Evolutionary conservation across 2,797 vertebrate genomes (phyloP).

Genomic region (Kryptopterus vitreolus): DNA sequence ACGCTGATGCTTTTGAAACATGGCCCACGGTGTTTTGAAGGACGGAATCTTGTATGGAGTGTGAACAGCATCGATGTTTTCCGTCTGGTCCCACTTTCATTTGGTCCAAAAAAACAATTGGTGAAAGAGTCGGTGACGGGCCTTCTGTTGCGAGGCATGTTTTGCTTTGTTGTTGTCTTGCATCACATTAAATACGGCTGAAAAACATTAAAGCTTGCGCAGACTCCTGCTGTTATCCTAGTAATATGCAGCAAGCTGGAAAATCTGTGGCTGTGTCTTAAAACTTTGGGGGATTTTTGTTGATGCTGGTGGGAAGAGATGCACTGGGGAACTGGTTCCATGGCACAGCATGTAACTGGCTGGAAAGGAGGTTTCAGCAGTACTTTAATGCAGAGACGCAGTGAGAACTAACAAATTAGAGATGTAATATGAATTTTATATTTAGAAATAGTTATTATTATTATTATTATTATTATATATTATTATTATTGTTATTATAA

Average conservation of each 20-base stretch:
- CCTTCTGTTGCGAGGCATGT: constrained; percentile 29
- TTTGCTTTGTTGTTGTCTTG: constrained; percentile 45
- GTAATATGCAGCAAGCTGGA: constrained; percentile 42
- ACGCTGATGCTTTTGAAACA: constrained; percentile 27
- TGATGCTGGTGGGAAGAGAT: constrained; percentile 17
- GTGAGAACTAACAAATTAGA: not conserved
- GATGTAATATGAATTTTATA: too few species aligned
- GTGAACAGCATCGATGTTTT: constrained; percentile 34
- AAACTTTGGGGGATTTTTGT: constrained; percentile 1
- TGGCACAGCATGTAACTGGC: constrained; percentile 30
- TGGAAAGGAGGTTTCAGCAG: constrained; percentile 34
- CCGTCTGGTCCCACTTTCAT: constrained; percentile 22
- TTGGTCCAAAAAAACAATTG: constrained; percentile 31
- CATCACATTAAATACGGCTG: constrained; percentile 46
- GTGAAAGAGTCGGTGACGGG: constrained; percentile 6
- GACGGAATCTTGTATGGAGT: not conserved
- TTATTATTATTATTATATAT: too few species aligned
- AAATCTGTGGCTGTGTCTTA: constrained; percentile 44
- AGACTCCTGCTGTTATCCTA: constrained; percentile 34
- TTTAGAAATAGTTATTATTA: too few species aligned
- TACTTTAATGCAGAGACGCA: not conserved
- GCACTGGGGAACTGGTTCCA: constrained; percentile 20
- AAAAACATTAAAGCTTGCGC: constrained; percentile 43
- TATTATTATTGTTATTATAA: too few species aligned
- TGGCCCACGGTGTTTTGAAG: constrained; percentile 11